Evolutionary conservation across 2,113 vertebrate species (phyloP).

Genomic region (Emydura subglobosa): DNA sequence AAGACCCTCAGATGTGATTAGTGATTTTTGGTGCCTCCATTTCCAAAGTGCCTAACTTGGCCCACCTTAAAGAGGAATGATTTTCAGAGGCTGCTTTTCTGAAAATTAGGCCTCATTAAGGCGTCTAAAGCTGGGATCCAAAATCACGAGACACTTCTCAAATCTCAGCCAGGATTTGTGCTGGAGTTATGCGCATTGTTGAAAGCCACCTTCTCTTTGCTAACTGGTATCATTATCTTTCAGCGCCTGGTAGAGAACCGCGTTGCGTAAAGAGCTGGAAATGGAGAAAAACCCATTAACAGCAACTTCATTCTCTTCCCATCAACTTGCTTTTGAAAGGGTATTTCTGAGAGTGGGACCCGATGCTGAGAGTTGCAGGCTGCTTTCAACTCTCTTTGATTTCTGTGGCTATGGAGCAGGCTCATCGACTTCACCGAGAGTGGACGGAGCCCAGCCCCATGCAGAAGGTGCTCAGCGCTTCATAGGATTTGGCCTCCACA

Average conservation of each 20-base stretch:
- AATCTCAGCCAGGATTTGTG: neutral
- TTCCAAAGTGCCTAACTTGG: too few species aligned
- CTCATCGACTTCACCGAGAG: neutral
- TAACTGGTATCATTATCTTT: rapidly evolving
- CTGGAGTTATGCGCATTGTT: neutral
- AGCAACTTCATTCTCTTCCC: neutral
- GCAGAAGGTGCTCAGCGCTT: neutral
- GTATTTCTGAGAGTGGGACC: rapidly evolving
- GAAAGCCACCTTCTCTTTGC: neutral
- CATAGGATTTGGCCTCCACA: neutral
- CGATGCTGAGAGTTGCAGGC: too few species aligned
- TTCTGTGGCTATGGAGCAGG: neutral
- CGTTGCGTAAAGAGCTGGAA: rapidly evolving
- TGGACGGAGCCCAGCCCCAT: neutral
- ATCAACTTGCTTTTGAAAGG: rapidly evolving
- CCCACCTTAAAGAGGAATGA: too few species aligned
- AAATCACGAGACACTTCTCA: neutral
- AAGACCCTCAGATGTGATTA: too few species aligned
- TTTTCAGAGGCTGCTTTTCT: too few species aligned
- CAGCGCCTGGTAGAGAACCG: rapidly evolving
- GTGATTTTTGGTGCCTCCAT: too few species aligned
- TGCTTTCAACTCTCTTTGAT: too few species aligned
- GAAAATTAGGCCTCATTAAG: too few species aligned
- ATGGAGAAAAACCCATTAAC: too few species aligned
- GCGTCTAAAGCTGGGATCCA: too few species aligned